phyloP scores from a whole-genome alignment of 92 coral and sea anemone species.

The Phenganax marumi region DNA sequence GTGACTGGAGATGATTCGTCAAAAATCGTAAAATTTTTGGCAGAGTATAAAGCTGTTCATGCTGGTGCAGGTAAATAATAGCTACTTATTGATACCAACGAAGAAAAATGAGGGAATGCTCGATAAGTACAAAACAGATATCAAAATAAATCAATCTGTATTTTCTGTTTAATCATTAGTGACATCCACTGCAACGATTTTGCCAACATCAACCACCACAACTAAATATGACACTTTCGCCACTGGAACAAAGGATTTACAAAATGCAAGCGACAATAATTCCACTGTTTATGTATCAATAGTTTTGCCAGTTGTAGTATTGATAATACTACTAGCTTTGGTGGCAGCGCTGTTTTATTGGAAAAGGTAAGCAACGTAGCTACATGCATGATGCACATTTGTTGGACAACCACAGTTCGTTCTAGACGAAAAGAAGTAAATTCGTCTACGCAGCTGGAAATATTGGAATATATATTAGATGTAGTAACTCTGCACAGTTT shows the following conservation, averaged over 20 bases:
- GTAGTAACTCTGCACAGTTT: no score
- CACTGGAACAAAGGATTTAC: not conserved
- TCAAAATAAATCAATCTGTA: not conserved
- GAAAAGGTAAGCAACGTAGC: slow-evolving; percentile 16
- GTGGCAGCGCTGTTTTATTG: slow-evolving; percentile 19
- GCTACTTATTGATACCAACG: not conserved
- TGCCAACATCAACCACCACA: not conserved
- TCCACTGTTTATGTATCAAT: not conserved
- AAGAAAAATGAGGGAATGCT: no score
- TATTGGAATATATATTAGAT: no score
- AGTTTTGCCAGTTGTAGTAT: slow-evolving; percentile 1
- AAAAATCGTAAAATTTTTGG: not conserved
- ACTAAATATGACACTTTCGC: not conserved
- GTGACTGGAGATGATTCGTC: not conserved
- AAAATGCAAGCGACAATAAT: not conserved
- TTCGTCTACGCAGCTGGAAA: no score
- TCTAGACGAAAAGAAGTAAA: no score
- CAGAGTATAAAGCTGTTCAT: not conserved
- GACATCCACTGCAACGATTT: not conserved
- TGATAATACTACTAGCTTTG: not conserved
- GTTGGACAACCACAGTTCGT: no score
- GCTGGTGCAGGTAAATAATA: not conserved
- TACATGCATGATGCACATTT: no score
- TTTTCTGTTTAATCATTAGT: not conserved
- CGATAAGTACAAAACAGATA: no score